Base-by-base conservation (phyloP, 1,140 invertebrate genomes). In the Apolygus lucorum region DNA sequence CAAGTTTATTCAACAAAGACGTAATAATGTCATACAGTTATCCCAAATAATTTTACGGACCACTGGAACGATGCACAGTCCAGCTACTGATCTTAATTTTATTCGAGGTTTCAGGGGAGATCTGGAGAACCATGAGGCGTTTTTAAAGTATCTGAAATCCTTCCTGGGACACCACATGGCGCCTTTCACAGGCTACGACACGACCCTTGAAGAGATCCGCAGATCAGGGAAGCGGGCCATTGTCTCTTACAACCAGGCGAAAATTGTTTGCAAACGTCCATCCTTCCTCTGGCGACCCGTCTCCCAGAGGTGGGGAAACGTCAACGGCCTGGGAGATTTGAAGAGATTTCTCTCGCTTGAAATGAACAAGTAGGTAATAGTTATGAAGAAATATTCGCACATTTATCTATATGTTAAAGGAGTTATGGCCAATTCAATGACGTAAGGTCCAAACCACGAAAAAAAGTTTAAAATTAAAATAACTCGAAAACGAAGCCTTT, bases 221-320 rank as follows among this genome's bases (percentile, higher is more conserved):
- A 72, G 74, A 1, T 76, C 77, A 0, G 77, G 79, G 1, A 81
- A 79, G 71, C 79, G 84, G 63, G 74, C 87, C 0, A 82, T 87
- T 64, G 75, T 87, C 2, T 82, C 83, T 17, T 87, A 87, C 70
- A 83, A 86, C 66, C 75, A 83, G 11, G 66, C 71, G 21, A 68
- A 73, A 1, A 75, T 81, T 1, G 77, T 80, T 2, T 28, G 28
- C 0, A 69, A 66, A 13, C 13, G 34, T 34, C n/a, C 64, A 34
- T 14, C 72, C 0, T 65, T 62, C 2, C 71, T 83, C 0, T 84
- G 81, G 80, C 74, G 76, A 22, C 77, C 78, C 13, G 81, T 83
- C 1, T 75, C 78, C 25, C 86, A 87, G 65, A 79, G 84, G 52
- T 87, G 86, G 86, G 85, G 84, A 13, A 81, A 87, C 73, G 83